Evolutionary conservation across 1,140 invertebrate species (phyloP).

Genomic region (Pseudomyrmex dendroicus): DNA sequence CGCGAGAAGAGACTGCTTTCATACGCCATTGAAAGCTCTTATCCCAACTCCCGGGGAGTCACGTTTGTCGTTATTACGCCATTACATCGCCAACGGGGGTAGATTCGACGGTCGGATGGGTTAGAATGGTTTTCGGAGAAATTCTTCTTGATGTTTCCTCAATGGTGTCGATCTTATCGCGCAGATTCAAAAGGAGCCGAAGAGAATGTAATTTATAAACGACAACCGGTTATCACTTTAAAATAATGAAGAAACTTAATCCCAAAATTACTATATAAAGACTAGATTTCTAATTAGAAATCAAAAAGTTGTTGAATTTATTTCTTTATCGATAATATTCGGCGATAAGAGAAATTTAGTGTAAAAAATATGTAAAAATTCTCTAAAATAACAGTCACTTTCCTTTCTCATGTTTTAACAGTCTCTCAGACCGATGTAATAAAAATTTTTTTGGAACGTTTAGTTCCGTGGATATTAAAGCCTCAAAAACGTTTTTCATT

Average conservation of each 20-base stretch:
- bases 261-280: not conserved
- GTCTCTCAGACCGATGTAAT: not conserved
- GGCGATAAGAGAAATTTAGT: not conserved
- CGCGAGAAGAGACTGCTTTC: constrained; percentile 28
- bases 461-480: not conserved
- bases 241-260: constrained; percentile 24
- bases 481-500: not conserved
- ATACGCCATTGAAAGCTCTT: constrained; percentile 47
- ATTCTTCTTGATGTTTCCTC: not conserved
- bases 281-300: not conserved
- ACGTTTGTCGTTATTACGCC: constrained; percentile 56
- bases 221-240: not conserved
- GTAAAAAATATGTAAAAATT: not conserved
- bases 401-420: too few relatives aligned
- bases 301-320: not conserved
- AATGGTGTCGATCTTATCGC: not conserved
- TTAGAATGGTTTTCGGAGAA: constrained; percentile 25
- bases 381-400: not conserved
- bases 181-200: not conserved
- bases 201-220: not conserved
- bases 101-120: not conserved
- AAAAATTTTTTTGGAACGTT: not conserved
- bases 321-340: not conserved
- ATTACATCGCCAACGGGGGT: constrained; percentile 17
- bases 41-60: constrained; percentile 38